Percentiles rank a stretch among this genome's conserved stretches.
These are phyloP conservation scores for Crocodylus rhombifer DNA, from an alignment of 2,797 vertebrate genomes.

Conservation along the genomic window DNA sequence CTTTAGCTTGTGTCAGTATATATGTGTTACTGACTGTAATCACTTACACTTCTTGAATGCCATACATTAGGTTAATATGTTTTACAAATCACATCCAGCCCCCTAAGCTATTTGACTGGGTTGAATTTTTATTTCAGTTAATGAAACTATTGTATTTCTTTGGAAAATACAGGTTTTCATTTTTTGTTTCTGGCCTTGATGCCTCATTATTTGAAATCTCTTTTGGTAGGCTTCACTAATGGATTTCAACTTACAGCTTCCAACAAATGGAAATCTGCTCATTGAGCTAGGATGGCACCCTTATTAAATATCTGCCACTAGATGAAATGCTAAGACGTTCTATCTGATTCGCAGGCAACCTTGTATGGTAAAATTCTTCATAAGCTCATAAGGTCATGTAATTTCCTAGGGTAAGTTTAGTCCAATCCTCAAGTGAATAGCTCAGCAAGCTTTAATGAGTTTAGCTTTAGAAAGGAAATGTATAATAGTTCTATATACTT, in stretches of 20 bases:
- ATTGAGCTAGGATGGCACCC: neutral
- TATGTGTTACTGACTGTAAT: accelerated
- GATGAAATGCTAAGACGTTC: neutral
- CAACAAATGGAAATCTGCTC: neutral
- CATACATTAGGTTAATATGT: neutral
- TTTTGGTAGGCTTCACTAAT: slow-evolving; percentile 25
- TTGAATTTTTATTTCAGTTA: neutral
- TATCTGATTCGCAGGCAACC: neutral
- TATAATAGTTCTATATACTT: neutral
- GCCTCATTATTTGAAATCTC: slow-evolving; percentile 11
- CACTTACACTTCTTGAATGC: neutral
- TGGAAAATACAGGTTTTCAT: neutral
- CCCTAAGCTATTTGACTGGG: neutral
- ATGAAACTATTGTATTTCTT: neutral
- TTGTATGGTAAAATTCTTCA: neutral
- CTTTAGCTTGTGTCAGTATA: neutral
- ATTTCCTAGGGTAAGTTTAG: neutral
- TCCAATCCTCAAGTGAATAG: neutral
- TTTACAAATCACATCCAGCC: neutral
- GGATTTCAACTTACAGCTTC: slow-evolving; percentile 19
- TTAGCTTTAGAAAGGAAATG: neutral
- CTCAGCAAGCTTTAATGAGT: neutral
- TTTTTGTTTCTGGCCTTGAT: neutral
- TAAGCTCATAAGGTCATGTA: neutral
- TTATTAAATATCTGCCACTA: neutral